Percentiles rank a stretch among this genome's conserved stretches.
Evolutionary conservation across 2,113 vertebrate species (phyloP).

Genomic region (Labeo rohita): DNA sequence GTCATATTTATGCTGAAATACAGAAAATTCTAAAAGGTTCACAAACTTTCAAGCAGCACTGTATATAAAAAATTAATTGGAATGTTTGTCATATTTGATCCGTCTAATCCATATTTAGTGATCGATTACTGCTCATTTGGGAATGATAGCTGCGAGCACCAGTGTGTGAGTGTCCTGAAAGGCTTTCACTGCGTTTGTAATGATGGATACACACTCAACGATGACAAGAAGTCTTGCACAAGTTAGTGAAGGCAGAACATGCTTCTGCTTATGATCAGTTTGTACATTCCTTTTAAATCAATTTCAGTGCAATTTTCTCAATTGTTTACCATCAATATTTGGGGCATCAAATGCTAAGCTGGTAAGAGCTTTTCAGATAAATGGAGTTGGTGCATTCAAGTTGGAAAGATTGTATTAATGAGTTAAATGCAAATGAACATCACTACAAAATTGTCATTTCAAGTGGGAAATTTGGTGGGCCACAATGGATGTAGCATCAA

Average conservation of each 20-base stretch:
- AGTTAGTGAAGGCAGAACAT: conserved; percentile 69
- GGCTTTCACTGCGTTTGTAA: conserved; percentile 81
- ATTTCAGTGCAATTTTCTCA: background rate
- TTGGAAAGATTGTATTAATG: background rate
- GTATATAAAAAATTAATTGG: background rate
- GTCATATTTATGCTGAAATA: too few species aligned
- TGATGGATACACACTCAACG: conserved; percentile 81
- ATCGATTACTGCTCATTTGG: conserved; percentile 68
- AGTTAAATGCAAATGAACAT: background rate
- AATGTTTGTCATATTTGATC: background rate
- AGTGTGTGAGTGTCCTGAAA: conserved; percentile 77
- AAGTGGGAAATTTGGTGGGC: background rate
- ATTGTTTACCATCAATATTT: conserved; percentile 3
- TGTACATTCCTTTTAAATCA: background rate
- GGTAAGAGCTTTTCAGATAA: background rate
- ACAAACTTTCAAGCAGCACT: too few species aligned
- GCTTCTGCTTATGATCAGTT: background rate
- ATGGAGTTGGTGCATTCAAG: background rate
- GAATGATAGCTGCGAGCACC: conserved; percentile 85
- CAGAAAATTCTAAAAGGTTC: too few species aligned
- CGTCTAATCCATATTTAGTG: conserved; percentile 37
- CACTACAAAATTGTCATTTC: background rate
- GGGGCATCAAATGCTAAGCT: background rate
- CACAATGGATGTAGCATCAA: background rate
- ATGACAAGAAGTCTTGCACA: conserved; percentile 81